Percentiles rank a stretch among this genome's conserved stretches.
phyloP scores from a whole-genome alignment of 2,113 vertebrate species.

The Manacus vitellinus region DNA sequence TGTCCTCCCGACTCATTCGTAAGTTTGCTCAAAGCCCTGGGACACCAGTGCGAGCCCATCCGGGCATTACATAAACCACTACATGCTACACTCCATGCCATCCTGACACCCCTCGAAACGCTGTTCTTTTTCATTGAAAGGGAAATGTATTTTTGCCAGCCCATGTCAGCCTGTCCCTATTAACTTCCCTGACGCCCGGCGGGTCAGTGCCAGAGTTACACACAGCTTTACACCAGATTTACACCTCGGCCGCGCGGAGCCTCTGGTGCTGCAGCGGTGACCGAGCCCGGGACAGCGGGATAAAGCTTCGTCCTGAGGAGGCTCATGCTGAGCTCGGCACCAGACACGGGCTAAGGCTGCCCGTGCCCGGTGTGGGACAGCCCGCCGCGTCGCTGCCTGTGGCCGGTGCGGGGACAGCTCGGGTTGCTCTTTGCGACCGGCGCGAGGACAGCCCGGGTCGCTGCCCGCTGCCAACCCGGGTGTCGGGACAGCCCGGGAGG shows the following conservation, averaged over 20 bases:
- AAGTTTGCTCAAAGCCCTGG: no score
- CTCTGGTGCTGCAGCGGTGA: not conserved
- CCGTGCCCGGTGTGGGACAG: not conserved
- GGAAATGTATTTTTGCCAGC: not conserved
- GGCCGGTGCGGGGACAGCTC: not conserved
- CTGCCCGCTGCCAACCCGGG: not conserved
- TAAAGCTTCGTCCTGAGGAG: not conserved
- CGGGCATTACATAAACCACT: not conserved
- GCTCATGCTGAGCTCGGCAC: fast-evolving
- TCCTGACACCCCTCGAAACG: not conserved
- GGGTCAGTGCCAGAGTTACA: not conserved
- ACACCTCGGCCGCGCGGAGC: not conserved
- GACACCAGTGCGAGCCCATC: not conserved
- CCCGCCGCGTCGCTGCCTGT: no score
- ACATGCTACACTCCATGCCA: not conserved
- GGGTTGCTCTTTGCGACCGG: no score
- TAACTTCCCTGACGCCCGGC: not conserved
- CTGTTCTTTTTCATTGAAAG: not conserved
- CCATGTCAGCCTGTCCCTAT: not conserved
- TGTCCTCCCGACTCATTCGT: not conserved
- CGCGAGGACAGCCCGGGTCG: not conserved
- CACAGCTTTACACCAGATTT: not conserved
- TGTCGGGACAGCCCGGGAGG: not conserved
- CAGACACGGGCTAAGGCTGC: not conserved
- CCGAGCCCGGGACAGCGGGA: not conserved